Conservation (phyloP, 2,797 vertebrate species). For the Furcifer pardalis region DNA sequence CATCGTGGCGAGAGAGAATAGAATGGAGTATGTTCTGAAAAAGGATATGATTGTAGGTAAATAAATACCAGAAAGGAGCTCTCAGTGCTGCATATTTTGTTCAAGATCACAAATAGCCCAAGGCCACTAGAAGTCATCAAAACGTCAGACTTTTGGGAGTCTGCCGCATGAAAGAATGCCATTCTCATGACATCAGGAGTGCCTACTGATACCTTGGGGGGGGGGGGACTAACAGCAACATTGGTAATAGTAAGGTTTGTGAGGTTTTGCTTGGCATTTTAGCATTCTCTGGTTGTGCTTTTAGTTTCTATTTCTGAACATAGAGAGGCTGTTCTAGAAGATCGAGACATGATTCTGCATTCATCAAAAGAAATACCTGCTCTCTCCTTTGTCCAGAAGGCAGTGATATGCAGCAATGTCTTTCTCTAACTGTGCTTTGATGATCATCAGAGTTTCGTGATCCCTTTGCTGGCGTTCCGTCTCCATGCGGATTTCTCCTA, state of each 20-base stretch:
- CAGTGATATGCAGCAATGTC: constrained; percentile 87
- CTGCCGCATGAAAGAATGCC: not conserved
- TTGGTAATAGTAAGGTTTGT: not conserved
- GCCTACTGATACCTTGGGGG: not conserved
- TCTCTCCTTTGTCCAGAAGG: constrained; percentile 90
- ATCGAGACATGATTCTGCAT: rapidly evolving
- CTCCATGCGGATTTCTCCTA: constrained; percentile 84
- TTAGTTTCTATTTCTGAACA: not conserved
- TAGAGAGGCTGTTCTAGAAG: not conserved
- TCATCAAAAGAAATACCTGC: constrained; percentile 68
- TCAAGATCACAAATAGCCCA: not conserved
- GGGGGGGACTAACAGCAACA: not conserved
- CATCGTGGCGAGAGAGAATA: not conserved
- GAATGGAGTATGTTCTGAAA: not conserved
- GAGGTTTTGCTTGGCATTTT: not conserved
- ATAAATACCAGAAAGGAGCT: too few species aligned
- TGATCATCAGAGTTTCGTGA: constrained; percentile 82
- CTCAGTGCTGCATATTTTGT: not conserved
- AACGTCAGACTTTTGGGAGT: not conserved
- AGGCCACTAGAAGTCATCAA: too few species aligned
- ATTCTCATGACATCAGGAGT: not conserved
- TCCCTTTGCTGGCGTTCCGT: constrained; percentile 86
- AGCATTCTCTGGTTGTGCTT: not conserved
- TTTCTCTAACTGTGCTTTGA: constrained; percentile 87
- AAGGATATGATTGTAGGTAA: not conserved